These are phyloP conservation scores for Stichodactyla mertensii DNA, from an alignment of 64 coral and sea anemone genomes.

Conservation along the genomic window DNA sequence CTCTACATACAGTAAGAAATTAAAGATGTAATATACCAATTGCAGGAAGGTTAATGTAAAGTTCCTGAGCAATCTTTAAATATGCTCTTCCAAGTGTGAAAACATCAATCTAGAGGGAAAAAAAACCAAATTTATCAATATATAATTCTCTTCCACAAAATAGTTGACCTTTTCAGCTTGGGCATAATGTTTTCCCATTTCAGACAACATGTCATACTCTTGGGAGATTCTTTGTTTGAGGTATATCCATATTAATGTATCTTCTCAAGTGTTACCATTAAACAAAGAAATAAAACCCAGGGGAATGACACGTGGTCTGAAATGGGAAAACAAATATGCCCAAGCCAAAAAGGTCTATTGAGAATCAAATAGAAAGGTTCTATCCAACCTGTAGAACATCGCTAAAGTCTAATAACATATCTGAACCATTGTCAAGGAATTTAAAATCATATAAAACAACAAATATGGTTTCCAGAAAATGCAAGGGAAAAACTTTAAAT, in stretches of 20 bases:
- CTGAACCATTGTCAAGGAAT: constrained; percentile 39
- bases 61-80: constrained; percentile 86
- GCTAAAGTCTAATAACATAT: constrained; percentile 97
- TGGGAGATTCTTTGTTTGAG: too few species aligned
- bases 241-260: too few species aligned
- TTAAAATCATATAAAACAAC: neutral
- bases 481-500: too few species aligned
- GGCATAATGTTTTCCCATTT: too few species aligned
- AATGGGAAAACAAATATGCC: too few species aligned
- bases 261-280: too few species aligned
- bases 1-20: neutral
- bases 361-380: neutral
- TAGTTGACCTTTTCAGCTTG: too few species aligned
- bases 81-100: constrained; percentile 89
- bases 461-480: neutral
- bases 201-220: too few species aligned
- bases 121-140: neutral
- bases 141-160: too few species aligned
- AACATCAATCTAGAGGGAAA: constrained; percentile 72
- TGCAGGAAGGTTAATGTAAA: constrained; percentile 92
- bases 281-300: too few species aligned
- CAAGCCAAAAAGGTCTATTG: too few species aligned
- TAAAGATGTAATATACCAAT: constrained; percentile 46
- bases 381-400: constrained; percentile 84
- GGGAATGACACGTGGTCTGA: too few species aligned